Evolutionary conservation across 2,888 invertebrate species (phyloP).

Genomic region (Plusia festucae): DNA sequence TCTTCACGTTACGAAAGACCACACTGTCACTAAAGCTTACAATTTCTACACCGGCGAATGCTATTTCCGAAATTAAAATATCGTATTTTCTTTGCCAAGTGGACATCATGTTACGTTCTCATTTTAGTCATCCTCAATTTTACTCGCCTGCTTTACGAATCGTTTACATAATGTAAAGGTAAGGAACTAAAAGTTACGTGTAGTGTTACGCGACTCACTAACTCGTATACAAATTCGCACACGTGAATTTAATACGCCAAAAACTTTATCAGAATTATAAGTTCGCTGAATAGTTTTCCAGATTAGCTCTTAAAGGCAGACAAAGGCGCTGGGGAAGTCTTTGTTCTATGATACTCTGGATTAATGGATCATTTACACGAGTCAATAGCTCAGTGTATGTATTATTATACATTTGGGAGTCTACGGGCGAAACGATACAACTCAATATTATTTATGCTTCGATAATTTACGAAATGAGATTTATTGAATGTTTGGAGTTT

Average conservation of each 20-base stretch:
- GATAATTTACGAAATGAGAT: background rate
- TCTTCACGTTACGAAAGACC: no score
- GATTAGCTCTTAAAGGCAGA: slow-evolving; percentile 11
- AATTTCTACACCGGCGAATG: no score
- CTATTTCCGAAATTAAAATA: no score
- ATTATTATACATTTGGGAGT: slow-evolving; percentile 8
- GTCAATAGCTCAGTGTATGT: slow-evolving; percentile 3
- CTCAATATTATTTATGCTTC: background rate
- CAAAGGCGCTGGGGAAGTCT: slow-evolving; percentile 1
- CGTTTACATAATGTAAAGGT: background rate
- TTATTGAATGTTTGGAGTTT: background rate
- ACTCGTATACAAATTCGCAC: background rate
- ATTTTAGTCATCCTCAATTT: no score
- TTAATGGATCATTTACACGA: slow-evolving; percentile 8
- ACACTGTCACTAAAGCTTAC: no score
- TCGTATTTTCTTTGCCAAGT: no score
- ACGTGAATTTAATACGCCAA: slow-evolving; percentile 6
- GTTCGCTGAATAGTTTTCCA: slow-evolving; percentile 7
- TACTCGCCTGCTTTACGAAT: background rate
- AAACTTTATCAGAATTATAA: slow-evolving; percentile 7
- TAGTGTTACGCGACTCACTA: background rate
- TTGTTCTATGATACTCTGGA: slow-evolving; percentile 8
- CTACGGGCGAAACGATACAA: background rate
- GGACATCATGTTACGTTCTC: no score
- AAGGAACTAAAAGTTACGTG: background rate